Percentiles rank a stretch among this genome's conserved stretches.
phyloP scores from a whole-genome alignment of 2,113 vertebrate genomes.

The Dasyurus viverrinus region DNA sequence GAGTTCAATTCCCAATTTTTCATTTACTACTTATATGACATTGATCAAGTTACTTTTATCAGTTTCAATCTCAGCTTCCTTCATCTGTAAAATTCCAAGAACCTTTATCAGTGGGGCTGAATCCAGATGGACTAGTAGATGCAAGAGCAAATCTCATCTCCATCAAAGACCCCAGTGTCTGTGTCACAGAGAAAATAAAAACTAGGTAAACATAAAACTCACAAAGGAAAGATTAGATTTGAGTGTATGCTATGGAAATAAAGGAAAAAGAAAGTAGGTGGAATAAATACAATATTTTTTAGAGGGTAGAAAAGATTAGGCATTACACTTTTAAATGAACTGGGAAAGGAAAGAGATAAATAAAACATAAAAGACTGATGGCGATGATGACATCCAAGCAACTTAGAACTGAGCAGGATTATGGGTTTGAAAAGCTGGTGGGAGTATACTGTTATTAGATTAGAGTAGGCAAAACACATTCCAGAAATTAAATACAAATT shows the following conservation, averaged over 20 bases:
- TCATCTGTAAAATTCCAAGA: background rate
- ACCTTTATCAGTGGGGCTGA: background rate
- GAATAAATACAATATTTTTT: background rate
- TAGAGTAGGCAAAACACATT: background rate
- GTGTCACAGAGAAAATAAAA: background rate
- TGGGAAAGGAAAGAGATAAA: background rate
- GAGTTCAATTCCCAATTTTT: background rate
- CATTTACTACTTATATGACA: background rate
- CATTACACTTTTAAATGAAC: background rate
- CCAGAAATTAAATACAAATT: background rate
- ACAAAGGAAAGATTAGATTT: background rate
- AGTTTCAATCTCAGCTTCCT: background rate
- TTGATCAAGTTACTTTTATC: background rate
- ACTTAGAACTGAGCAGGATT: background rate
- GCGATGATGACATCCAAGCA: background rate
- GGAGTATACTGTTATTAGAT: background rate
- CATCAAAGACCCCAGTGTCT: background rate
- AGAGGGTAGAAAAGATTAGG: background rate
- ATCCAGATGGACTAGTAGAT: background rate
- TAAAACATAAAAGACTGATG: background rate
- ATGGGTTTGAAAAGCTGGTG: background rate
- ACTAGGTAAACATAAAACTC: background rate
- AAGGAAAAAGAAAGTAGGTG: background rate
- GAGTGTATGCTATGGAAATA: background rate
- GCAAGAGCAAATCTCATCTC: background rate